Evolutionary conservation across 2,113 vertebrate genomes (phyloP).

Genomic region (Chloroceryle aenea): DNA sequence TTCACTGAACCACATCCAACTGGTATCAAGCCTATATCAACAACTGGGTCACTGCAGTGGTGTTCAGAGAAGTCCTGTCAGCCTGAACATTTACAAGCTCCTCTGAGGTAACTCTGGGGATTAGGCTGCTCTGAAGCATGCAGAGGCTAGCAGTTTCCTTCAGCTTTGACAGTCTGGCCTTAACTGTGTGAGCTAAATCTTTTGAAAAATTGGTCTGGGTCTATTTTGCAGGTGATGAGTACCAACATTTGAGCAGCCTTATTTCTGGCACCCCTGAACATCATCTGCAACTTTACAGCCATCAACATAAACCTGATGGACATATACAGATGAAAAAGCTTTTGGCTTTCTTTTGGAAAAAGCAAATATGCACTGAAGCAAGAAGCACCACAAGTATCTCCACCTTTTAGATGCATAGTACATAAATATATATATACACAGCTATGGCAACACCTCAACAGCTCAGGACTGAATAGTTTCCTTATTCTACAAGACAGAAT

Average conservation of each 20-base stretch:
- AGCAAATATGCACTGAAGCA: not conserved
- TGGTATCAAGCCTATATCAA: not conserved
- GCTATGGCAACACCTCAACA: fast-evolving
- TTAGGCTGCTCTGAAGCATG: not conserved
- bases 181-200: not conserved
- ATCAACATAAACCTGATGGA: not conserved
- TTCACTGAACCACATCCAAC: not conserved
- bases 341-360: not conserved
- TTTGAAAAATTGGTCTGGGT: not conserved
- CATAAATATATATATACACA: not conserved
- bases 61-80: not conserved
- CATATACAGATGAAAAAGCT: not conserved
- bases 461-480: not conserved
- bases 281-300: not conserved
- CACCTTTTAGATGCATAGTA: not conserved
- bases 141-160: not conserved
- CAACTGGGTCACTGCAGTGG: fast-evolving
- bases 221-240: not conserved
- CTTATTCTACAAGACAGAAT: not conserved
- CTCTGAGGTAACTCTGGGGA: not conserved
- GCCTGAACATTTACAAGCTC: not conserved
- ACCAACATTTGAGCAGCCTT: not conserved
- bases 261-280: not conserved
- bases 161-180: not conserved
- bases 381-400: not conserved